These are phyloP conservation scores for Drosophila suzukii DNA, from an alignment of 1,140 invertebrate genomes.

Conservation along the genomic window DNA sequence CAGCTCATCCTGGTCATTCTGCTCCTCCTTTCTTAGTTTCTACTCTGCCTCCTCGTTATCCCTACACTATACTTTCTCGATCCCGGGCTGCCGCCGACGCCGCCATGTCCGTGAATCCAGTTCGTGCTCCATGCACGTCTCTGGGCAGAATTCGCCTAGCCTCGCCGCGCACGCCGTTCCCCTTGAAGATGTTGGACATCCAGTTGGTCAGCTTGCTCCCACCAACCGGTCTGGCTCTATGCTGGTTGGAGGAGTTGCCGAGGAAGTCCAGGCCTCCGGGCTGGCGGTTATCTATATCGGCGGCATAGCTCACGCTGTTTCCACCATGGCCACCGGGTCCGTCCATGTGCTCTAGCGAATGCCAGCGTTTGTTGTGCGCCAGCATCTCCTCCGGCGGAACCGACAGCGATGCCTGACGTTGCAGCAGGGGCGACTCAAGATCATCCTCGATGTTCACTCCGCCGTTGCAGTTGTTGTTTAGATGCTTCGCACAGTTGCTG, in stretches of 20 bases:
- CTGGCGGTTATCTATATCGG: constrained; percentile 66
- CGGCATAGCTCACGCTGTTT: constrained; percentile 78
- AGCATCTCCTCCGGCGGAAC: constrained; percentile 85
- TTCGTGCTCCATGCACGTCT: constrained; percentile 62
- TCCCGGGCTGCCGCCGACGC: constrained; percentile 62
- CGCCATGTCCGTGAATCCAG: constrained; percentile 69
- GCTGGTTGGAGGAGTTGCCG: constrained; percentile 28
- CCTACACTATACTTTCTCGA: constrained; percentile 84
- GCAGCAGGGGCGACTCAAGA: constrained; percentile 86
- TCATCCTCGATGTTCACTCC: constrained; percentile 84
- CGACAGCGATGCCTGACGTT: constrained; percentile 85
- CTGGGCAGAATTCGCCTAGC: constrained; percentile 70
- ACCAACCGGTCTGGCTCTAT: constrained; percentile 13
- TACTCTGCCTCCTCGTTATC: constrained; percentile 12
- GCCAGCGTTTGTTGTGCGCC: constrained; percentile 88
- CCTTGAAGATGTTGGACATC: constrained; percentile 64
- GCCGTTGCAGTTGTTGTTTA: constrained; percentile 85
- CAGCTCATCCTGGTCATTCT: constrained; percentile 8
- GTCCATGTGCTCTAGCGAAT: constrained; percentile 89
- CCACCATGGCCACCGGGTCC: constrained; percentile 82
- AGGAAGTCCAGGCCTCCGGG: constrained; percentile 21
- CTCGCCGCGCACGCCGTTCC: constrained; percentile 54
- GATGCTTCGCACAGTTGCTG: constrained; percentile 78
- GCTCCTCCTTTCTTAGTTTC: constrained; percentile 13
- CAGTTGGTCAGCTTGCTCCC: constrained; percentile 59